Evolutionary conservation across 2,888 invertebrate species (phyloP), one percentile per base, ranked within the genome.

Genomic region (Tuta absoluta): DNA sequence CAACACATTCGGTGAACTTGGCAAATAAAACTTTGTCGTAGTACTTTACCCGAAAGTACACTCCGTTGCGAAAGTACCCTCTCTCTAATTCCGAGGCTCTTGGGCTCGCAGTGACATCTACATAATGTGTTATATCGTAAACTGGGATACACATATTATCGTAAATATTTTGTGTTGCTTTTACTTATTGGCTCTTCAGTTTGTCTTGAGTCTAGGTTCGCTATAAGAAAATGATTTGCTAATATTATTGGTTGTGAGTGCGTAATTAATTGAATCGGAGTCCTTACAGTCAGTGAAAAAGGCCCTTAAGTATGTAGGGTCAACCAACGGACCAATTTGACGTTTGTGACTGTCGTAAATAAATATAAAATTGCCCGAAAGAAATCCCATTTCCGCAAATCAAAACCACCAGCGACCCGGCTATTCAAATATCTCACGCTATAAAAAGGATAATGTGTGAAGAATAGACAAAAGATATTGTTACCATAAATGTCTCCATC

Each of bases 1-100:
- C 56, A 24, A 24, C n/a, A 33, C 33, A 56, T 56, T 56, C 33
- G 28, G 28, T n/a, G 17, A 56, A 56, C 56, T 56, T 56, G 33
- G 56, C 56, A 56, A 24, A 56, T 56, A 56, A 56, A 56, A 56
- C 24, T 56, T 56, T n/a, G 24, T 45, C 45, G 4, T n/a, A 45
- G 45, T n/a, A 14, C 28, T 28, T 33, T 45, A 45, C n/a, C 45
- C 33, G n/a, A 11, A 56, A 56, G 56, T 28, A 56, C 56, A 3
- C 56, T 23, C 24, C 10, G 12, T 12, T 12, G 21, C 24, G 11
- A 5, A 53, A 53, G 51, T 23, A 53, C 51, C 51, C 51, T 12
- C 51, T 33, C 24, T n/a, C 28, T 56, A 56, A 56, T 56, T 56
- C 56, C 14, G 56, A 2, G 17, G 24, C 10, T 33, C 8, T 33